Percentiles rank a stretch among this genome's conserved stretches.
These are phyloP conservation scores for Epinephelus fuscoguttatus DNA, from an alignment of 2,113 vertebrate genomes.

Conservation along the genomic window DNA sequence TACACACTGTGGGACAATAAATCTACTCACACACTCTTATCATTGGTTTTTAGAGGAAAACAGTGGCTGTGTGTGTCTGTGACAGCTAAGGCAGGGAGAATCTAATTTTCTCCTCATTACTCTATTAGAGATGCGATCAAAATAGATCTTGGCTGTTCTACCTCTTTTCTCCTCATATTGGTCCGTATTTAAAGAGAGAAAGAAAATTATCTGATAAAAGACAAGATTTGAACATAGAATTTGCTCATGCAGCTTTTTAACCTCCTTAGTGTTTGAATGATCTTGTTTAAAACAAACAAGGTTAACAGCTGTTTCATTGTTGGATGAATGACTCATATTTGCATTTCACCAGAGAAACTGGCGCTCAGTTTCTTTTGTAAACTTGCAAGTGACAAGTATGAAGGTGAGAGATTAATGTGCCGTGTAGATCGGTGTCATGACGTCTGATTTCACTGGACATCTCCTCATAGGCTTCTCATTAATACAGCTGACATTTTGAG, in stretches of 20 bases:
- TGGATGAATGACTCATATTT: constrained; percentile 9
- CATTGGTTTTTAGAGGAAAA: constrained; percentile 16
- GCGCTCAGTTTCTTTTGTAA: background rate
- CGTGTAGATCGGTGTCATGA: constrained; percentile 1
- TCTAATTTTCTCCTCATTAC: constrained; percentile 41
- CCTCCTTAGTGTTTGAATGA: background rate
- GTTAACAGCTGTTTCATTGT: background rate
- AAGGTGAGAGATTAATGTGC: background rate
- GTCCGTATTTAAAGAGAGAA: background rate
- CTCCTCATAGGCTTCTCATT: background rate
- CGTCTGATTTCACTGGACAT: constrained; percentile 2
- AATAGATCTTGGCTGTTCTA: background rate
- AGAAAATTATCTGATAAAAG: background rate
- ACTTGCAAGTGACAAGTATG: background rate
- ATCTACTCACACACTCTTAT: constrained; percentile 8
- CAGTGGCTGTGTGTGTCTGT: background rate
- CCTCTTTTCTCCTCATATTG: background rate
- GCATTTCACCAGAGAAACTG: constrained; percentile 3
- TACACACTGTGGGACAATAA: constrained; percentile 2
- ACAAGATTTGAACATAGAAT: background rate
- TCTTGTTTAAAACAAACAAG: constrained; percentile 2
- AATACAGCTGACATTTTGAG: constrained; percentile 31
- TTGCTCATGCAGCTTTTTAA: background rate
- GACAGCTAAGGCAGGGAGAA: background rate
- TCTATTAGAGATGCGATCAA: constrained; percentile 4